phyloP scores from a whole-genome alignment of 37 sponge, comb jelly and placozoan genomes.

The Cliona cf. orientalis region DNA sequence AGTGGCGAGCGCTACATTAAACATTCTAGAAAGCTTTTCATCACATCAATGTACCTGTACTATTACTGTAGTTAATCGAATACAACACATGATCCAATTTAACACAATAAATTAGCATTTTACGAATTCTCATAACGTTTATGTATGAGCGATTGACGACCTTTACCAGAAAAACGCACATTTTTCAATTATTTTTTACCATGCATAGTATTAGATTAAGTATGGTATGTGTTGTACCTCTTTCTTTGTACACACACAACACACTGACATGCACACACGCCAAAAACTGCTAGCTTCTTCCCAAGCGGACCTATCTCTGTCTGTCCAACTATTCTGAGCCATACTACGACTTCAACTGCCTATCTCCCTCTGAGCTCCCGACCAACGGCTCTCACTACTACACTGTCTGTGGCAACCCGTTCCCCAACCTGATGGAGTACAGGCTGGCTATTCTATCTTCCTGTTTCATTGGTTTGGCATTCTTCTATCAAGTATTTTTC shows the following conservation, averaged over 20 bases:
- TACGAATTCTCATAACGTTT: too few species aligned
- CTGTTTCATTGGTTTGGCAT: slow-evolving; percentile 25
- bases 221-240: too few species aligned
- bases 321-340: slow-evolving; percentile 27
- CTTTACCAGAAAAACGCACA: too few species aligned
- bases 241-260: background rate
- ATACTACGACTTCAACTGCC: slow-evolving; percentile 49
- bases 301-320: slow-evolving; percentile 45
- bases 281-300: too few species aligned
- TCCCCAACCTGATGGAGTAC: slow-evolving; percentile 33
- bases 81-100: too few species aligned
- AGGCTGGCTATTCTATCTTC: background rate
- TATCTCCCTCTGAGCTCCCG: slow-evolving; percentile 1
- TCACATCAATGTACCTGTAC: background rate
- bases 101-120: too few species aligned
- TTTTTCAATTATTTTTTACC: too few species aligned
- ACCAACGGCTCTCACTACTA: slow-evolving; percentile 20
- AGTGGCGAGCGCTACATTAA: too few species aligned
- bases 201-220: too few species aligned
- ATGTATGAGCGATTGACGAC: too few species aligned
- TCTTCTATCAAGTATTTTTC: slow-evolving; percentile 28
- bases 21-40: too few species aligned
- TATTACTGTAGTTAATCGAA: background rate
- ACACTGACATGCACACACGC: background rate
- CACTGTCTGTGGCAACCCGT: slow-evolving; percentile 58